Evolutionary conservation across 1,140 invertebrate species (phyloP).

Genomic region (Macrotrachela quadricornifera): DNA sequence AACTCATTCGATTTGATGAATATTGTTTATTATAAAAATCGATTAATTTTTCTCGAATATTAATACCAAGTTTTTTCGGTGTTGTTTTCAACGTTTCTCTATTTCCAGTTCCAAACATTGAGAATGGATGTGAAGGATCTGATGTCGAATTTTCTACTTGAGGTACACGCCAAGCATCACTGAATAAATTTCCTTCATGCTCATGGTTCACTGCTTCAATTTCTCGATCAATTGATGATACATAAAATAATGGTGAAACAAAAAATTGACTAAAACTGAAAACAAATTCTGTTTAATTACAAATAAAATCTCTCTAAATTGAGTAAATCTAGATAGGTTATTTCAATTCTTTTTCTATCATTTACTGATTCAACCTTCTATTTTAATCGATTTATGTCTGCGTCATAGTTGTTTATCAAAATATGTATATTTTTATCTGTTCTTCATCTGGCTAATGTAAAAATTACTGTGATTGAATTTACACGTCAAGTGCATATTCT

Average conservation of each 20-base stretch:
- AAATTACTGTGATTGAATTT: slow-evolving; percentile 16
- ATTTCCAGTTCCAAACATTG: slow-evolving; percentile 76
- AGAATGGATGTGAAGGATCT: slow-evolving; percentile 53
- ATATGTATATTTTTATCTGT: neutral
- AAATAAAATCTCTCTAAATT: too few species aligned
- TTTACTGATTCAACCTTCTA: too few species aligned
- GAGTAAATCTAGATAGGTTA: too few species aligned
- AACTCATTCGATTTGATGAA: slow-evolving; percentile 71
- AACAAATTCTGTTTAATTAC: too few species aligned
- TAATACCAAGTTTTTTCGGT: slow-evolving; percentile 55
- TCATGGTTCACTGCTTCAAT: slow-evolving; percentile 85
- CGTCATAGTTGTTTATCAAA: neutral
- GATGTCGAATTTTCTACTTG: slow-evolving; percentile 63
- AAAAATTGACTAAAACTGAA: slow-evolving; percentile 81
- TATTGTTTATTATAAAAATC: slow-evolving; percentile 79
- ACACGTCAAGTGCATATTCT: slow-evolving; percentile 56
- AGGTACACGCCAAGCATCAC: slow-evolving; percentile 61
- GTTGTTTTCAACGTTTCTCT: slow-evolving; percentile 52
- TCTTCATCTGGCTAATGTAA: neutral
- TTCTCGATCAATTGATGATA: slow-evolving; percentile 65
- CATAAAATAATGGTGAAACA: slow-evolving; percentile 66
- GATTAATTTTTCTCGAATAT: slow-evolving; percentile 56
- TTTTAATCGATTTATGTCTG: slow-evolving; percentile 1
- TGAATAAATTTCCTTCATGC: slow-evolving; percentile 73
- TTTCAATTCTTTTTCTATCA: too few species aligned